These are phyloP conservation scores for Pollenia labialis DNA, from an alignment of 2,888 invertebrate genomes.

Conservation along the genomic window DNA sequence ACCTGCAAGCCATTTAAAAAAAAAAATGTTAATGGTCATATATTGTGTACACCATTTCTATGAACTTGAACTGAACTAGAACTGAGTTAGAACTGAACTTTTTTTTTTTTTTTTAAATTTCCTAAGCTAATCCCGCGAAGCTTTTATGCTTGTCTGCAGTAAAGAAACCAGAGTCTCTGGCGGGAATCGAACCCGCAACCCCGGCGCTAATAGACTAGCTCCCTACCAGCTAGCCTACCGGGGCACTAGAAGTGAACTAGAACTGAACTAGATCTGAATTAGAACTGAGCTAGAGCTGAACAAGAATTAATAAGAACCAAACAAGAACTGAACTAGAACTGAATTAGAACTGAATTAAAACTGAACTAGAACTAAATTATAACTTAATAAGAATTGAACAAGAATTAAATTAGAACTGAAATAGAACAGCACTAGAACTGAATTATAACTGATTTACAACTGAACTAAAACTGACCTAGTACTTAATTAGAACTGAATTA, in stretches of 20 bases:
- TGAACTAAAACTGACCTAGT: too few species aligned
- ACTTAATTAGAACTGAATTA: too few species aligned
- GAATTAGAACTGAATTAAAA: background rate
- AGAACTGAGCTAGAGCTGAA: background rate
- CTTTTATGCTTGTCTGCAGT: too few species aligned
- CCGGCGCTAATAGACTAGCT: too few species aligned
- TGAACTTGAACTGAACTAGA: background rate
- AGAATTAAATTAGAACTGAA: too few species aligned
- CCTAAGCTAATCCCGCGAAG: too few species aligned
- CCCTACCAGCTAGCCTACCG: too few species aligned
- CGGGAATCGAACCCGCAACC: too few species aligned
- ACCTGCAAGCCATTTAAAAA: constrained; percentile 10
- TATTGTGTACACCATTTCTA: background rate
- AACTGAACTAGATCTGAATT: background rate
- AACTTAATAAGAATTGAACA: background rate
- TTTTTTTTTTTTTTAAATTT: too few species aligned
- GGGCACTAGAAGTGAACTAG: background rate
- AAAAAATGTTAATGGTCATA: constrained; percentile 2
- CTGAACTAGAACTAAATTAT: background rate
- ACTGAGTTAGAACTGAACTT: background rate
- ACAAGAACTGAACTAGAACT: background rate
- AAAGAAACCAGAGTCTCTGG: too few species aligned
- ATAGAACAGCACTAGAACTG: too few species aligned
- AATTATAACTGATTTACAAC: background rate
- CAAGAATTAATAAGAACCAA: background rate